Evolutionary conservation across 2,113 vertebrate genomes (phyloP), one percentile per base, ranked within the genome.

Genomic region (Pedionomus torquatus): DNA sequence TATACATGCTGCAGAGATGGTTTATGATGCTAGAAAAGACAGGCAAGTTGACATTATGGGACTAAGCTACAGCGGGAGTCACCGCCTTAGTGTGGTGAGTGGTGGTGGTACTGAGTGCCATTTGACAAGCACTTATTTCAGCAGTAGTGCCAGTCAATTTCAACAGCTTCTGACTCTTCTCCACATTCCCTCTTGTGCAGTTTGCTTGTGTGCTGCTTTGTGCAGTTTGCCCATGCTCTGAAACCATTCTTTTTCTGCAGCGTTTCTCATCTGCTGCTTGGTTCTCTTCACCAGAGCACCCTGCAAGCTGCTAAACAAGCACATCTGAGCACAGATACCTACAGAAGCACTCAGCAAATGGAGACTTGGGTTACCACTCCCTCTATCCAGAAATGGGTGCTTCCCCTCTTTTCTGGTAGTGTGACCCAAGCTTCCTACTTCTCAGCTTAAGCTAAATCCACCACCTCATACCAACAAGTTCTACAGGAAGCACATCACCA

Each of bases 31-130:
- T 11, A 33, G 54, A 37, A 58, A 60, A 61, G 39, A 15, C 39
- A 49, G n/a, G 13, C 37, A 37, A 64, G 49, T 13, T 61, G 41
- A 66, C 15, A 44, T 44, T 44, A 11, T 4, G 25, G 20, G 72
- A 58, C 55, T 49, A 17, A 4, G 41, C 17, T 49, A 3, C 3
- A 33, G 12, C 4, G 5, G 33, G 39, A 90, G 35, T 52, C 49
- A 52, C 16, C 0, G 1, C 31, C 6, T 9, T 31, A 28, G 33
- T 48, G 39, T 3, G 1, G 18, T 55, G 33, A n/a, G n/a, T n/a
- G n/a, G n/a, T n/a, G n/a, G n/a, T 48, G 41, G 30, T 15, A 33
- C 7, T 3, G 12, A 94, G 39, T 33, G 44, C 31, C 54, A 30
- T 43, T 8, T 41, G 39, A 89, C 37, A 23, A 89, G 35, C 10